Evolutionary conservation across 2,113 vertebrate genomes (phyloP).

Genomic region (Carettochelys insculpta): DNA sequence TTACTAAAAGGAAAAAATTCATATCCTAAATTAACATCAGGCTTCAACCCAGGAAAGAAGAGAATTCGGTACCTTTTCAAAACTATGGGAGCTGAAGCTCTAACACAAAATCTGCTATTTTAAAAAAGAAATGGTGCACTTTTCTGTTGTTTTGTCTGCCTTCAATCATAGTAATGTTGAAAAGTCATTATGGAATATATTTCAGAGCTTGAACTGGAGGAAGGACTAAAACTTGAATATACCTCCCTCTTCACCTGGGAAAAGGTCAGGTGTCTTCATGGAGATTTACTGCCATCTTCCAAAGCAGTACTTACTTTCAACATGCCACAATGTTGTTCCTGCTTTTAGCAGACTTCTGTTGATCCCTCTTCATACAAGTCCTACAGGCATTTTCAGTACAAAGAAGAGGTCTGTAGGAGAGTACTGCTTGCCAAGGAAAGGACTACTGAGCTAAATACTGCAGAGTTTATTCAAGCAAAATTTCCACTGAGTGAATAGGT

Average conservation of each 20-base stretch:
- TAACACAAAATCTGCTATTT: conserved; percentile 71
- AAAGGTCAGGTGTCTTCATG: conserved; percentile 63
- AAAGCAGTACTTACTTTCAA: conserved; percentile 67
- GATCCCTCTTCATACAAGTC: conserved; percentile 27
- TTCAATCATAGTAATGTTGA: conserved; percentile 59
- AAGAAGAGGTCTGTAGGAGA: conserved; percentile 38
- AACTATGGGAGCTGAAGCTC: neutral
- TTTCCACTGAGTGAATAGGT: accelerated
- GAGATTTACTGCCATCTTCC: conserved; percentile 76
- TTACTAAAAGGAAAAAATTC: conserved; percentile 22
- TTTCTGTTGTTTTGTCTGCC: conserved; percentile 49
- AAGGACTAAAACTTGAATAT: conserved; percentile 46
- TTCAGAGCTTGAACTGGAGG: conserved; percentile 72
- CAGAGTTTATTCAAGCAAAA: neutral
- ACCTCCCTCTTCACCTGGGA: conserved; percentile 50
- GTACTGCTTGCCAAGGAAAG: neutral
- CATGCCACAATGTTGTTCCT: conserved; percentile 82
- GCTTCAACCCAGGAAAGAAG: conserved; percentile 72
- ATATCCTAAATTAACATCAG: conserved; percentile 74
- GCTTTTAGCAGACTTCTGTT: conserved; percentile 66
- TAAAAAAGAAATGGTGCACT: conserved; percentile 40
- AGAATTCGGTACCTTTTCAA: conserved; percentile 67
- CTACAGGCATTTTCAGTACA: conserved; percentile 11
- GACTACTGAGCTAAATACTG: neutral
- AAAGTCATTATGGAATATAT: conserved; percentile 59